phyloP scores from a whole-genome alignment of 53 echinoderm and acorn worm species.

The Luidia sarsii region DNA sequence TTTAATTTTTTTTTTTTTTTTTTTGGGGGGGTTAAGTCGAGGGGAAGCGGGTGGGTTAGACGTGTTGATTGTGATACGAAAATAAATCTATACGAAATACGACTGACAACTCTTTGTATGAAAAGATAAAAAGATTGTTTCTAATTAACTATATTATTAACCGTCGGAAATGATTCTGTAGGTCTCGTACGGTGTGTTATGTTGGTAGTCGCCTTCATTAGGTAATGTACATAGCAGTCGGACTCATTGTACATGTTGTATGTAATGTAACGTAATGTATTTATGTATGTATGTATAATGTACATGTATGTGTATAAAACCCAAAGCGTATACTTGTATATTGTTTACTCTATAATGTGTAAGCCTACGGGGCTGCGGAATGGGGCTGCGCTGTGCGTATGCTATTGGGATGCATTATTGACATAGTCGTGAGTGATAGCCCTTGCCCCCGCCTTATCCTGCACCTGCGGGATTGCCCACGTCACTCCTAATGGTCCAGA shows the following conservation, averaged over 20 bases:
- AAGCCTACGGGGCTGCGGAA: neutral
- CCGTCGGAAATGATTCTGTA: neutral
- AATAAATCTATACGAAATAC: too few relatives aligned
- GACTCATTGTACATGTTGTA: constrained; percentile 29
- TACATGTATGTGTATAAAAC: constrained; percentile 5
- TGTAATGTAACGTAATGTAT: too few relatives aligned
- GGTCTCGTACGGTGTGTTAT: neutral
- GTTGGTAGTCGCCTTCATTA: too few relatives aligned
- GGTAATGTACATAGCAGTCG: constrained; percentile 15
- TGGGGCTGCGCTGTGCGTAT: neutral
- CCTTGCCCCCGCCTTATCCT: neutral
- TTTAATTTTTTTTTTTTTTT: too few relatives aligned
- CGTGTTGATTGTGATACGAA: too few relatives aligned
- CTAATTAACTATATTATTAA: neutral
- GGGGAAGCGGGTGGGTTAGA: too few relatives aligned
- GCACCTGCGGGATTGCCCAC: neutral
- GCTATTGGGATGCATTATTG: neutral
- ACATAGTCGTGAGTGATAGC: neutral
- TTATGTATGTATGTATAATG: constrained; percentile 37
- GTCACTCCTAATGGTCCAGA: neutral
- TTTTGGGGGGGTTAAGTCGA: too few relatives aligned
- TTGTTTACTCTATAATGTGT: neutral
- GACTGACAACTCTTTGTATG: neutral
- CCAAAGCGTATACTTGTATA: constrained; percentile 31
- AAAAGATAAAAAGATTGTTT: neutral